Base-by-base conservation (phyloP, 2,113 vertebrate genomes). In the Carassius carassius region DNA sequence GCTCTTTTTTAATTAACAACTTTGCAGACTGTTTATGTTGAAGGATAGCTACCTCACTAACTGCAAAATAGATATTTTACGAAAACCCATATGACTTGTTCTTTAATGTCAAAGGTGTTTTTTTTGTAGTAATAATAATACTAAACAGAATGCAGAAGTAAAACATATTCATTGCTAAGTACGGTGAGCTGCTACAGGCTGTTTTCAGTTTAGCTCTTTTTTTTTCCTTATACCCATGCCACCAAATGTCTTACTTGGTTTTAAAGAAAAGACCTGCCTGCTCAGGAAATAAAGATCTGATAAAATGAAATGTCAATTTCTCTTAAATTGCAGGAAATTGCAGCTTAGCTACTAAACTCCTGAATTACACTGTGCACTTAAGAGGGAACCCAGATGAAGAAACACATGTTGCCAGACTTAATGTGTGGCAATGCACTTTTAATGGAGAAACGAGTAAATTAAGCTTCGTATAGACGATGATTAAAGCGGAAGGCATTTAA, bases 251-350 rank as follows among this genome's bases (percentile, higher is more conserved):
- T 76, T 35, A 2, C 49, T 56, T 56, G 2, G 25, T 56, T 77
- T 21, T 13, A 78, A 19, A 58, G 44, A 19, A 44, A 78, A 82
- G 58, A 19, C 77, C 65, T 9, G 32, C 4, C 16, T 67, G 37
- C 56, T 21, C 14, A 17, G 74, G 56, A 82, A 82, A 41, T 70
- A 51, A 76, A 81, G 69, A 79, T 54, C 54, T 85, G 75, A 78
- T 78, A 78, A 78, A 78, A 78, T 58, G 29, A 78, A 78, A 58
- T 58, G 75, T 29, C 51, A 25, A 78, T 78, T 78, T 56, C 63
- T 41, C 47, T 54, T 23, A 81, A 90, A 87, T 89, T 76, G 86
- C 82, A 90, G 83, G 88, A 93, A 90, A 90, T 85, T 86, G 82
- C 84, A 90, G 90, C 80, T 89, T 86, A 85, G 88, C 80, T 86